Evolutionary conservation across 2,888 invertebrate species (phyloP).

Genomic region (Andrena trimmerana): DNA sequence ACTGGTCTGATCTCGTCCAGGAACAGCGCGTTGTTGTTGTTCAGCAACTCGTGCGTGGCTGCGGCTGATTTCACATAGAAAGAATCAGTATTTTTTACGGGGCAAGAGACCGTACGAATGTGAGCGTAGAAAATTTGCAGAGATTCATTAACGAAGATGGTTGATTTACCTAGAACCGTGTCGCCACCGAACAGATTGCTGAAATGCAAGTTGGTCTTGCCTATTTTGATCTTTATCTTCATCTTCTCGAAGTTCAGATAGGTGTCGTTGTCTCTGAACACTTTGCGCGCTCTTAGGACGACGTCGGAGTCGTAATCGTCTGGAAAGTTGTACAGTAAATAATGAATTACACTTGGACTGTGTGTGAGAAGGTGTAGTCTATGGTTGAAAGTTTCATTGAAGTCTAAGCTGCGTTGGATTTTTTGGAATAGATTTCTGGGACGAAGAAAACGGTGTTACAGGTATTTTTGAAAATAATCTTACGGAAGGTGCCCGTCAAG

Average conservation of each 20-base stretch:
- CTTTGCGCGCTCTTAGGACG: conserved; percentile 88
- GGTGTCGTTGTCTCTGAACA: conserved; percentile 86
- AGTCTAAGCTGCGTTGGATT: too few relatives aligned
- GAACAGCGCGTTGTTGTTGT: conserved; percentile 89
- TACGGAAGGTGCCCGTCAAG: conserved; percentile 89
- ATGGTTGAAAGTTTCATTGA: too few relatives aligned
- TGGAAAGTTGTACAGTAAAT: conserved; percentile 82
- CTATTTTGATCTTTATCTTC: conserved; percentile 88
- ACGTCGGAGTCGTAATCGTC: conserved; percentile 89
- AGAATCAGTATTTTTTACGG: neutral
- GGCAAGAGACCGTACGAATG: too few relatives aligned
- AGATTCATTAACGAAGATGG: neutral
- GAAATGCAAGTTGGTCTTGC: conserved; percentile 87
- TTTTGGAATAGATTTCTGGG: too few relatives aligned
- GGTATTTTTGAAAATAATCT: conserved; percentile 80
- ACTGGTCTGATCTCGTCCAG: conserved; percentile 90
- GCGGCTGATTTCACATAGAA: conserved; percentile 85
- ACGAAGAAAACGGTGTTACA: neutral
- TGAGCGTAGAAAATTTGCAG: neutral
- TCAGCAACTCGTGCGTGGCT: conserved; percentile 89
- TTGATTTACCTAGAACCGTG: conserved; percentile 87
- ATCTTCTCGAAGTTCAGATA: conserved; percentile 89
- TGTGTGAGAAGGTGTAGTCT: too few relatives aligned
- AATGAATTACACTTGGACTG: neutral
- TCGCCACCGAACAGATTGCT: conserved; percentile 90